phyloP scores from a whole-genome alignment of 2,797 vertebrate genomes.

The Acanthurus lineatus region DNA sequence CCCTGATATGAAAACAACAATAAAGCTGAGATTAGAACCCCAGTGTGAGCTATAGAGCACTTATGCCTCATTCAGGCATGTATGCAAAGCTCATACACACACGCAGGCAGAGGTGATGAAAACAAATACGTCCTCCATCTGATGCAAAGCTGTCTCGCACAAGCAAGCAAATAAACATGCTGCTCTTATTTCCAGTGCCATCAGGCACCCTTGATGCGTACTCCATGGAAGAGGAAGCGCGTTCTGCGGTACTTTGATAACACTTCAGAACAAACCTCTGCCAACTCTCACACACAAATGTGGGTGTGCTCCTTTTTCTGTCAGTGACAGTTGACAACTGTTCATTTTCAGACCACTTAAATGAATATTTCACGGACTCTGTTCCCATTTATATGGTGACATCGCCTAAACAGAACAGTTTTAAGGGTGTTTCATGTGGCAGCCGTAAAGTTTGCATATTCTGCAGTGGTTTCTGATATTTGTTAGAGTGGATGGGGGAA shows the following conservation, averaged over 20 bases:
- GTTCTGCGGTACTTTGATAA: constrained; percentile 83
- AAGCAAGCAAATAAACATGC: constrained; percentile 74
- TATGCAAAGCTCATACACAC: constrained; percentile 20
- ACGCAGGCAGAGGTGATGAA: constrained; percentile 54
- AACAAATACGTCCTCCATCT: constrained; percentile 69
- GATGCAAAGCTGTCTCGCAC: constrained; percentile 67
- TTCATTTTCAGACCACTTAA: constrained; percentile 76
- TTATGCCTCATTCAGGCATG: not conserved
- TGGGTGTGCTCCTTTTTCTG: constrained; percentile 73
- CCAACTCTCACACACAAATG: constrained; percentile 73
- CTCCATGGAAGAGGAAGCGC: constrained; percentile 69
- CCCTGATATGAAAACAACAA: not conserved
- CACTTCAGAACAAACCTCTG: constrained; percentile 78
- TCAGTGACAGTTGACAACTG: constrained; percentile 76
- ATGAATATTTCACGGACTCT: constrained; percentile 73
- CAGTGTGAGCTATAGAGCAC: not conserved
- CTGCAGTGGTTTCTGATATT: constrained; percentile 69
- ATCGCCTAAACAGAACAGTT: constrained; percentile 41
- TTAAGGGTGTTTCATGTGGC: constrained; percentile 53
- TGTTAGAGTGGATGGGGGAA: constrained; percentile 30
- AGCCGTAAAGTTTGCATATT: constrained; percentile 56
- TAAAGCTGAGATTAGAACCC: not conserved
- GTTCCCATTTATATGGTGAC: constrained; percentile 63
- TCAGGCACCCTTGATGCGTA: constrained; percentile 79
- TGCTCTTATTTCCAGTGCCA: constrained; percentile 74